Percentiles rank a stretch among this genome's conserved stretches.
phyloP scores from a whole-genome alignment of 2,113 vertebrate genomes.

The Etheostoma spectabile region DNA sequence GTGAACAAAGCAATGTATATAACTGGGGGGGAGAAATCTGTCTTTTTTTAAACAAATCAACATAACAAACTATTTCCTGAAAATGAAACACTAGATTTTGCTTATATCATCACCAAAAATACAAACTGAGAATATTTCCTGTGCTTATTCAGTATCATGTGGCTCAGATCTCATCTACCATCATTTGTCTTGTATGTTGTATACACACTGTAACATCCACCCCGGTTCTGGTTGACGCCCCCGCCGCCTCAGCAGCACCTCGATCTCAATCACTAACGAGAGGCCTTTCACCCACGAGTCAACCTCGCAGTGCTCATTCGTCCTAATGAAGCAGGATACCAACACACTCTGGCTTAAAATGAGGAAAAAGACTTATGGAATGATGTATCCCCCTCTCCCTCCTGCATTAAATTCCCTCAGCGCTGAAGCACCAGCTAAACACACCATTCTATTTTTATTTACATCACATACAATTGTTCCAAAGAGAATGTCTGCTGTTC shows the following conservation, averaged over 20 bases:
- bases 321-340: conserved; percentile 65
- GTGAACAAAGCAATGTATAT: conserved; percentile 44
- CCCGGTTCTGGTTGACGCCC: conserved; percentile 60
- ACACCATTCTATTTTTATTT: background rate
- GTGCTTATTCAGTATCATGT: conserved; percentile 17
- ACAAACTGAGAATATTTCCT: conserved; percentile 1
- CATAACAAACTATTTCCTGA: background rate
- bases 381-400: background rate
- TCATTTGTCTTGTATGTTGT: conserved; percentile 35
- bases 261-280: conserved; percentile 68
- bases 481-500: background rate
- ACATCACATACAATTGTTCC: background rate
- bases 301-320: conserved; percentile 55
- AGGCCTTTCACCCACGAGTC: conserved; percentile 67
- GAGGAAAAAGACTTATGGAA: conserved; percentile 36
- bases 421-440: background rate
- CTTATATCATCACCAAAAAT: background rate
- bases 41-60: conserved; percentile 14
- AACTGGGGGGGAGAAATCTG: background rate
- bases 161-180: conserved; percentile 21
- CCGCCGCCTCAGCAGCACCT: conserved; percentile 67
- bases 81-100: background rate
- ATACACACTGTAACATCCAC: conserved; percentile 21
- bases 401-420: conserved; percentile 38
- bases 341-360: conserved; percentile 43